These are phyloP conservation scores for Andrena minutula DNA, from an alignment of 2,888 invertebrate genomes.

Conservation along the genomic window DNA sequence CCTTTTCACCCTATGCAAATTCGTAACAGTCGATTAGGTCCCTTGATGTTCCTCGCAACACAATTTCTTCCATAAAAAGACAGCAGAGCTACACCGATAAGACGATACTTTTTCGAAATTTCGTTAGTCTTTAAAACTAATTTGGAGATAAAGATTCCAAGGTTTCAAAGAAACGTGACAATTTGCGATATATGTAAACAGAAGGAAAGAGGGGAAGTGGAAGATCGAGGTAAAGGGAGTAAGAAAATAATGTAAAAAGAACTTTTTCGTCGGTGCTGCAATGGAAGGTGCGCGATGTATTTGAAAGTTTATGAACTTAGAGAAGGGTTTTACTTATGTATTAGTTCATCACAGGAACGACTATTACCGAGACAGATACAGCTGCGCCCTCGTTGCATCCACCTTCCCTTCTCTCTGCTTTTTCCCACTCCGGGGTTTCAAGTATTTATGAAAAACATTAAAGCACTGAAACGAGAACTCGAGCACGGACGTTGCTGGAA, in stretches of 20 bases:
- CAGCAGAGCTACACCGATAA: no score
- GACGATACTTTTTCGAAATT: no score
- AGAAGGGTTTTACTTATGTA: conserved; percentile 79
- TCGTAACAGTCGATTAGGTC: conserved; percentile 5
- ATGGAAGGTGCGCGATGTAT: conserved; percentile 32
- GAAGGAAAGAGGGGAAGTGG: conserved; percentile 1
- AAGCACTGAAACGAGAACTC: background rate
- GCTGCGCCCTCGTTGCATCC: conserved; percentile 72
- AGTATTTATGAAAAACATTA: conserved; percentile 76
- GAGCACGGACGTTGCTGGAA: conserved; percentile 27
- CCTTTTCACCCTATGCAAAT: conserved; percentile 29
- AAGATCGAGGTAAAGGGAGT: conserved; percentile 7
- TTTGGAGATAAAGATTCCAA: background rate
- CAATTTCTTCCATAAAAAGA: no score
- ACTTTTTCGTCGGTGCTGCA: conserved; percentile 31
- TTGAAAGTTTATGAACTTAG: conserved; percentile 71
- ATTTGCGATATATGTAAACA: background rate
- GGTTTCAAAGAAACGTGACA: background rate
- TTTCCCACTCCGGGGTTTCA: conserved; percentile 61
- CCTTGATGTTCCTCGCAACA: no score
- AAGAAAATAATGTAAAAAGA: conserved; percentile 2
- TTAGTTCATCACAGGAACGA: conserved; percentile 80
- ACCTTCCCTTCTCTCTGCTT: conserved; percentile 16
- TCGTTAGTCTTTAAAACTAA: background rate
- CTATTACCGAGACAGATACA: conserved; percentile 72